Base-by-base conservation (phyloP, 2,888 invertebrate genomes). In the Junonia oenone region DNA sequence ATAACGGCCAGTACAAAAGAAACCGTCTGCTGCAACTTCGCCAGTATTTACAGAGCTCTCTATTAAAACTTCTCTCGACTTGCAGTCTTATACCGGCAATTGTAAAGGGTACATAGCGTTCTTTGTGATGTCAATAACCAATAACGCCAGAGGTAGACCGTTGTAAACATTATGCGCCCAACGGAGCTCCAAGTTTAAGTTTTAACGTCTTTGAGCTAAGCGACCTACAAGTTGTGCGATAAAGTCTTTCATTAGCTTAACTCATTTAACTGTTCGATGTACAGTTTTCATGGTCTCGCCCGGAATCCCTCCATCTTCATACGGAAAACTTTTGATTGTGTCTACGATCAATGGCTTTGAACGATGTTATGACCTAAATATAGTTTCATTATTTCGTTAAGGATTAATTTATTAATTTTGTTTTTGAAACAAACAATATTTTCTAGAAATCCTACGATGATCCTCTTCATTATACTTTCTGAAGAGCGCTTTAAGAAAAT, bases 171-270 rank as follows among this genome's bases (percentile, higher is more conserved):
- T 47, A 31, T 31, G 19, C 43, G 38, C 46, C 33, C n/a, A 31
- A 31, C 48, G 15, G 37, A 48, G 38, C 43, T 43, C 43, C 22
- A 45, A 38, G 51, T 58, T 63, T 61, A 58, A 58, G 55, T 58
- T 63, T 61, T 56, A 58, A 61, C 61, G 62, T 55, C 63, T 62
- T 63, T 63, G 62, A 60, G 58, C 58, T 51, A 63, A 60, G 62
- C 53, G 59, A 57, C 54, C 61, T 63, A 52, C 53, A 75, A 76
- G 65, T 76, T 75, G 58, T 35, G 64, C 63, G 65, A 71, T 75
- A 72, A 75, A 76, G 67, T 63, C 57, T 60, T 62, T 62, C 63
- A 63, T 62, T 58, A 58, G 62, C 57, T 56, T 54, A 61, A 62
- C 58, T 63, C 56, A 56, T 67, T 70, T 62, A 65, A 66, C 67